Evolutionary conservation across 2,888 invertebrate species (phyloP).

Genomic region (Eilema sororculum): DNA sequence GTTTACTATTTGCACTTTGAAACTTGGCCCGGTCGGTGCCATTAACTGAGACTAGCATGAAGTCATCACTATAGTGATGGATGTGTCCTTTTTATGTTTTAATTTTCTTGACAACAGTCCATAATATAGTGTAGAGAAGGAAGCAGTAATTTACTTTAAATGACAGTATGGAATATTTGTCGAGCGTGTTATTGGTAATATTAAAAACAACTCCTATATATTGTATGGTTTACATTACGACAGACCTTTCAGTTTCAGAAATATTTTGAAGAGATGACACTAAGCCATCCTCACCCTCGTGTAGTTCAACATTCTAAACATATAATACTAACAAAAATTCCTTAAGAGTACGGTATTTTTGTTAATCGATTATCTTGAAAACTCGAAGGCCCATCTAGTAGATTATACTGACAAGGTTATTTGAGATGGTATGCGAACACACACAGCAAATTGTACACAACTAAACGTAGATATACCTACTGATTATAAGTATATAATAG

Average conservation of each 20-base stretch:
- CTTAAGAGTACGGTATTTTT: not conserved
- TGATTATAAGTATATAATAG: slow-evolving; percentile 44
- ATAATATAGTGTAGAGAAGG: not conserved
- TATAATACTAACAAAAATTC: not conserved
- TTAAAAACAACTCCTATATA: too few relatives aligned
- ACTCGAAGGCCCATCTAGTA: not conserved
- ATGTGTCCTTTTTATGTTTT: slow-evolving; percentile 8
- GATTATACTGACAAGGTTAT: slow-evolving; percentile 7
- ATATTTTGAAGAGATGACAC: not conserved
- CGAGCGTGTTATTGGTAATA: not conserved
- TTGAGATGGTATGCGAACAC: slow-evolving; percentile 2
- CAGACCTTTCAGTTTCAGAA: not conserved
- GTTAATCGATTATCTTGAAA: not conserved
- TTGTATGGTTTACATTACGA: not conserved
- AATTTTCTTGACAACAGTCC: not conserved
- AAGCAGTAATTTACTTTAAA: not conserved
- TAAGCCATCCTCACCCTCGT: not conserved
- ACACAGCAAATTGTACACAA: slow-evolving; percentile 24
- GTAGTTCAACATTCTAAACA: not conserved
- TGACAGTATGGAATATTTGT: not conserved
- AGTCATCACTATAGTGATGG: slow-evolving; percentile 42
- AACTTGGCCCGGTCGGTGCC: slow-evolving; percentile 41
- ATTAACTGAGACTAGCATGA: slow-evolving; percentile 47
- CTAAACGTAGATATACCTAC: slow-evolving; percentile 33
- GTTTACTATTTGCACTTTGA: slow-evolving; percentile 46